phyloP scores from a whole-genome alignment of 2,888 invertebrate genomes.

The Isotomurus palustris region DNA sequence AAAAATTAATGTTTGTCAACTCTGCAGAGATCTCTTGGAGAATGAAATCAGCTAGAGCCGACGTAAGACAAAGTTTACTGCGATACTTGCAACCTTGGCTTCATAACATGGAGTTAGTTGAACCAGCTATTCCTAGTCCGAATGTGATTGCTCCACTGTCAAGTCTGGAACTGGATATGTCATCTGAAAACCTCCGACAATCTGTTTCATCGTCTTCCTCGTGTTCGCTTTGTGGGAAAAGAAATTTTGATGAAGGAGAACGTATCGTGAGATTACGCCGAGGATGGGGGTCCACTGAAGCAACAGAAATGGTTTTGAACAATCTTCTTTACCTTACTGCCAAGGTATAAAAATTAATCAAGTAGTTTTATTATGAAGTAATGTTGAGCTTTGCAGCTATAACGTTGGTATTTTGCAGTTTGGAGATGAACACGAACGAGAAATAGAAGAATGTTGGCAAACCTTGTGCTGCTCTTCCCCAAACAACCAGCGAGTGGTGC shows the following conservation, averaged over 20 bases:
- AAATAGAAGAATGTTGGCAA: slow-evolving; percentile 94
- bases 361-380: neutral
- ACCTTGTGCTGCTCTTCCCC: slow-evolving; percentile 94
- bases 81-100: slow-evolving; percentile 95
- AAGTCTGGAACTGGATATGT: slow-evolving; percentile 30
- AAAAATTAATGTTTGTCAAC: slow-evolving; percentile 26
- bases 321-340: slow-evolving; percentile 97
- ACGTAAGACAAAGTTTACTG: slow-evolving; percentile 83
- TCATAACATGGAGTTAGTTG: slow-evolving; percentile 96
- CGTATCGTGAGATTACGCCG: slow-evolving; percentile 51
- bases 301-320: slow-evolving; percentile 99
- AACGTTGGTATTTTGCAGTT: slow-evolving; percentile 59
- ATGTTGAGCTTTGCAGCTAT: neutral
- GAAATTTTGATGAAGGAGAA: slow-evolving; percentile 36
- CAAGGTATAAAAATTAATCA: slow-evolving; percentile 60
- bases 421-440: slow-evolving; percentile 90
- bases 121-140: slow-evolving; percentile 80
- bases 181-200: slow-evolving; percentile 31
- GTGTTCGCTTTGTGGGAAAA: slow-evolving; percentile 43
- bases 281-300: slow-evolving; percentile 97
- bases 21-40: slow-evolving; percentile 88
- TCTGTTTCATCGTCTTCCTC: slow-evolving; percentile 40
- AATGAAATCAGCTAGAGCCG: slow-evolving; percentile 90
- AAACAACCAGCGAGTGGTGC: slow-evolving; percentile 92
- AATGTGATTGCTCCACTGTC: slow-evolving; percentile 39